These are phyloP conservation scores for Rhinoderma darwinii DNA, from an alignment of 2,113 vertebrate genomes.

Conservation along the genomic window DNA sequence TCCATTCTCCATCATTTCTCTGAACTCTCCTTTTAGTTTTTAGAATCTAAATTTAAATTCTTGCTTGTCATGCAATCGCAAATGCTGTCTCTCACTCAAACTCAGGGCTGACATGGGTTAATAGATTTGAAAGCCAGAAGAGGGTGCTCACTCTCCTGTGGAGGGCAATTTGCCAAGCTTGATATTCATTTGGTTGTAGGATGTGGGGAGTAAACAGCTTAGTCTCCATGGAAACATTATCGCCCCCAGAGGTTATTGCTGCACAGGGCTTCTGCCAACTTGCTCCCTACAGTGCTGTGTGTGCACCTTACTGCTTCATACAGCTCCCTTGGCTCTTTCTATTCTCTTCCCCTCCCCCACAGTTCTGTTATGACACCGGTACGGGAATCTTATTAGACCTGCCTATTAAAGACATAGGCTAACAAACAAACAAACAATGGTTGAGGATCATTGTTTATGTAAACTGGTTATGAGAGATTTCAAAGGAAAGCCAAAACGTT, in stretches of 20 bases:
- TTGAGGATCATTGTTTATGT: not conserved
- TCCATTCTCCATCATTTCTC: not conserved
- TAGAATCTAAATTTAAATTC: no score
- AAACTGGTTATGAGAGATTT: not conserved
- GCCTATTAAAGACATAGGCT: not conserved
- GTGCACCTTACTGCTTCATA: constrained; percentile 23
- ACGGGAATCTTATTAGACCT: not conserved
- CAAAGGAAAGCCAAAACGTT: not conserved
- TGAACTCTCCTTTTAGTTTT: not conserved
- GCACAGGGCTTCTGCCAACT: constrained; percentile 30
- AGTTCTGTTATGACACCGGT: not conserved
- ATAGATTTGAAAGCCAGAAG: not conserved
- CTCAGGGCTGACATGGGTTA: constrained; percentile 33
- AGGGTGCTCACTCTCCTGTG: constrained; percentile 31
- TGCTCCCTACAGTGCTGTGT: constrained; percentile 31
- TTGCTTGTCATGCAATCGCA: not conserved
- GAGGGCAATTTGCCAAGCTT: constrained; percentile 53
- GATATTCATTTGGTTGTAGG: constrained; percentile 44
- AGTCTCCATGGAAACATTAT: constrained; percentile 51
- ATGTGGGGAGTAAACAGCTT: constrained; percentile 45
- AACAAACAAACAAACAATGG: not conserved
- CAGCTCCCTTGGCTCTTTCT: constrained; percentile 20
- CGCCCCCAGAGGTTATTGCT: constrained; percentile 31
- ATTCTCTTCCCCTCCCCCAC: not conserved
- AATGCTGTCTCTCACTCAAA: not conserved